Percentiles rank a stretch among this genome's conserved stretches.
These are phyloP conservation scores for Cuculus canorus DNA, from an alignment of 2,797 vertebrate genomes.

Conservation along the genomic window DNA sequence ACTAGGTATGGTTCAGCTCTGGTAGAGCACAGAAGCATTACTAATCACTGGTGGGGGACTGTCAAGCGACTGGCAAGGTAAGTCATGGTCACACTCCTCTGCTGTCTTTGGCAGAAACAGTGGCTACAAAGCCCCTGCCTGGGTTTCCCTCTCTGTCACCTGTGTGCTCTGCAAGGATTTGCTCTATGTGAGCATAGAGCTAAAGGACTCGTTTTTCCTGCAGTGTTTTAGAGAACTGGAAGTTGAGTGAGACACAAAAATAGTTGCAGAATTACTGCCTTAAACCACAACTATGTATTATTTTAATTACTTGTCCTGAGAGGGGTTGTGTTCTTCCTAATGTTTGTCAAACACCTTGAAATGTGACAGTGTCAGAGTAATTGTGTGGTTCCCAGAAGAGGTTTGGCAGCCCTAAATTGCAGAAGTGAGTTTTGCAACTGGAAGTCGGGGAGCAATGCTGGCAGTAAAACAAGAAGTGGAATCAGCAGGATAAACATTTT, in stretches of 20 bases:
- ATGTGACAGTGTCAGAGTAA: neutral
- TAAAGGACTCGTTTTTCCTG: neutral
- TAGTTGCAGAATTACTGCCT: neutral
- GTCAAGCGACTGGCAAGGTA: neutral
- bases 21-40: neutral
- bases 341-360: neutral
- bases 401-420: slow-evolving; percentile 10
- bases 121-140: neutral
- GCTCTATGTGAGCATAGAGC: neutral
- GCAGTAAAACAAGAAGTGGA: slow-evolving; percentile 46
- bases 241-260: neutral
- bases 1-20: neutral
- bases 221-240: neutral
- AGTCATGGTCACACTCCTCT: neutral
- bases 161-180: neutral
- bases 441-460: neutral
- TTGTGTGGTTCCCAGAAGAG: neutral
- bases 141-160: neutral
- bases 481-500: neutral
- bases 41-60: neutral
- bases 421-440: slow-evolving; percentile 44
- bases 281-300: neutral
- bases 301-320: neutral
- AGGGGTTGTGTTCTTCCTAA: neutral
- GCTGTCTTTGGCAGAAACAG: neutral